Evolutionary conservation across 1,140 invertebrate species (phyloP).

Genomic region (Saccostrea echinata): DNA sequence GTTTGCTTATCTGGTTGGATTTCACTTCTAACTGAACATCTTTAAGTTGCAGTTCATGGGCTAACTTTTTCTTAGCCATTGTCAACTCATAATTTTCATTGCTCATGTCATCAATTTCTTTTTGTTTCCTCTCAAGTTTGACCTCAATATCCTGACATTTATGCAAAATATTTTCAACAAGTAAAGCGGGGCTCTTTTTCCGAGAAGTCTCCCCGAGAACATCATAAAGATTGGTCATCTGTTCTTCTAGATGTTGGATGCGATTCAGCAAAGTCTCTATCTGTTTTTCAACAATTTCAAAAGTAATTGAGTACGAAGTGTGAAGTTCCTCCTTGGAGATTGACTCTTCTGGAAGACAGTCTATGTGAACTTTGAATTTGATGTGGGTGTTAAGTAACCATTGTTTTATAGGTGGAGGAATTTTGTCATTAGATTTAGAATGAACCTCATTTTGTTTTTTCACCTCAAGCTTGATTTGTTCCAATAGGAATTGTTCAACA

Average conservation of each 20-base stretch:
- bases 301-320: constrained; percentile 6
- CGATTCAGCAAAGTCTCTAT: background rate
- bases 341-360: background rate
- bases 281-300: constrained; percentile 30
- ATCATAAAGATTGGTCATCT: constrained; percentile 28
- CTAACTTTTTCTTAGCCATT: constrained; percentile 45
- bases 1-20: constrained; percentile 43
- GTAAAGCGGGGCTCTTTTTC: constrained; percentile 1
- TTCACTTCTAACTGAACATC: constrained; percentile 57
- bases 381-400: constrained; percentile 42
- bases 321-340: background rate
- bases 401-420: constrained; percentile 23
- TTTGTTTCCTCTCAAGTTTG: constrained; percentile 29
- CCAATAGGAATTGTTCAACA: constrained; percentile 50
- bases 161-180: constrained; percentile 1
- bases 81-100: constrained; percentile 48
- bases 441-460: constrained; percentile 40
- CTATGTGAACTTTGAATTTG: constrained; percentile 39
- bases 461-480: constrained; percentile 47
- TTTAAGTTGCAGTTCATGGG: constrained; percentile 44
- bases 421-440: background rate
- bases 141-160: constrained; percentile 25
- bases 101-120: constrained; percentile 49
- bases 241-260: constrained; percentile 9
- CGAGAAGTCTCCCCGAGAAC: constrained; percentile 30